Base-by-base conservation (phyloP, 2,113 vertebrate genomes). In the Solenodon paradoxus region DNA sequence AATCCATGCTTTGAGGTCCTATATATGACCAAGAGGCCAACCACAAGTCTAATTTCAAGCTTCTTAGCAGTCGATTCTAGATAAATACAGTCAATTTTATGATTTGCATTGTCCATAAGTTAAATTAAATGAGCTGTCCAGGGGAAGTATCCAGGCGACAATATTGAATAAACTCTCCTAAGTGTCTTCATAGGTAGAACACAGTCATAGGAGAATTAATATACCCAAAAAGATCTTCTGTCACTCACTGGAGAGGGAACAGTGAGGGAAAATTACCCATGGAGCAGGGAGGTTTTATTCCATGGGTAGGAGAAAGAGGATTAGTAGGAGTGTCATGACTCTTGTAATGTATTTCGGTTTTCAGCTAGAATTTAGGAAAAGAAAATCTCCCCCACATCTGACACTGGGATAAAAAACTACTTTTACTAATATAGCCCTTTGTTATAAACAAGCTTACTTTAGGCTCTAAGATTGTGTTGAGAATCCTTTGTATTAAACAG, bases 361-460 rank as follows among this genome's bases (percentile, higher is more conserved):
- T 82, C 38, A 83, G 71, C 51, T 92, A 80, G 20, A 26, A 83
- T 51, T 93, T 71, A 74, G 28, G 47, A 22, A 40, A 71, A 40
- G 49, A 75, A 92, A 69, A 77, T 32, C 24, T 78, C 81, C 69
- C n/a, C 59, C 35, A 72, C 53, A 35, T 77, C 51, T 94, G 77
- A 77, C 38, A 69, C 12, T 47, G 92, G 69, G 83, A 94, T 95
- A 64, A 90, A 90, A 85, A 91, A 75, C 69, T 45, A 38, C 64
- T 79, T 96, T 89, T 61, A 83, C 71, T 94, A 92, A 90, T 90
- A 64, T 66, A 84, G 63, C 35, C 28, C 22, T 92, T 95, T 96
- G 75, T 30, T 79, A 92, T 84, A 90, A 87, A 94, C 75, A 84
- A 57, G 49, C 45, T 96, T 95, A 66, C 59, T 88, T 47, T 61